Base-by-base conservation (phyloP, 2,797 vertebrate species). In the Echiichthys vipera region DNA sequence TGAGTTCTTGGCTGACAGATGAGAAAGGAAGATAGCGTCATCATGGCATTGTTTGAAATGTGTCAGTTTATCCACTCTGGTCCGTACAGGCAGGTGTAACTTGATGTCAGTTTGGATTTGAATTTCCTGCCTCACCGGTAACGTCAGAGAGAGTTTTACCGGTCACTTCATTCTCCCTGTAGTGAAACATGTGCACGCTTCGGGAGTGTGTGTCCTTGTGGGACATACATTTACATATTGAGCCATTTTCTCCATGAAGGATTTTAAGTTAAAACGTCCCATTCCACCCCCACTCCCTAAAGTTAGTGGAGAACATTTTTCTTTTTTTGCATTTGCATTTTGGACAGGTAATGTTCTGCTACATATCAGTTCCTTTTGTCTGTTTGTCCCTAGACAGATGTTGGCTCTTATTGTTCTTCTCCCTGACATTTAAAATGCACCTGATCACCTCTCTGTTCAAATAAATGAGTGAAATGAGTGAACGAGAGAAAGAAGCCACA, bases 21-120 rank as follows among this genome's bases (percentile, higher is more conserved):
- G 54, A 14, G 37, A 22, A 49, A 32, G 27, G 54, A 62, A 62
- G 50, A 63, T 27, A 24, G 59, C 3, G 5, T 70, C 13, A 14
- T 70, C 13, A 14, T 2, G 5, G 17, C 13, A 66, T 86, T 83
- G 77, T 88, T 71, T 68, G 37, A 66, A 58, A 65, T 4, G 10
- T 62, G 71, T 71, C 71, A 0, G 54, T 83, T 78, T 77, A 77
- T 80, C 49, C 46, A 2, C 51, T 61, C 24, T 50, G 0, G 77
- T 53, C 46, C 51, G 17, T 40, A 68, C 71, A 72, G 68, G 75
- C 84, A 84, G 87, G 72, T 83, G 90, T 61, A 81, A 82, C 78
- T 42, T 27, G 65, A 70, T 65, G 84, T 77, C 85, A 55, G 87
- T 89, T 88, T 83, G 71, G 76, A 89, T 90, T 89, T 90, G 83